Evolutionary conservation across 2,888 invertebrate genomes (phyloP), one percentile per base, ranked within the genome.

Genomic region (Fragum fragum): DNA sequence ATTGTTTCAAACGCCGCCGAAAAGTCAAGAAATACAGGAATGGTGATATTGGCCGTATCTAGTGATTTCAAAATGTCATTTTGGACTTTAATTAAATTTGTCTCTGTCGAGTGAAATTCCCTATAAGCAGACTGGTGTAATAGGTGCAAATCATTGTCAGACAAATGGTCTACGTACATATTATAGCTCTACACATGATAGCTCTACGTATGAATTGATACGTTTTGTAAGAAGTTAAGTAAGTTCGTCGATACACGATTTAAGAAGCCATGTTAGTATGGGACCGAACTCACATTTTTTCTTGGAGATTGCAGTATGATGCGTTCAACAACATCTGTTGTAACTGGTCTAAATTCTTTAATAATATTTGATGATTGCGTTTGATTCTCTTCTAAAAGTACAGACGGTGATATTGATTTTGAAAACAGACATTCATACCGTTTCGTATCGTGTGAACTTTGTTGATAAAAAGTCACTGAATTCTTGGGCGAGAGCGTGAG

Each of bases 1-100:
- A 80, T 77, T 11, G 82, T 85, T 39, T 84, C 79, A 70, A 84
- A 84, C 32, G 74, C 61, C 0, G 79, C 79, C 18, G 79, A 80
- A 11, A 80, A 21, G 36, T 73, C 68, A 1, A 76, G 73, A 69
- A 76, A 63, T 16, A 77, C 63, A 16, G 68, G 71, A 18, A 36
- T 36, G 32, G 9, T 9, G 32, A 78, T 70, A 57, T 75, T 52
- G 39, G 72, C 76, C 18, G 78, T 55, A 76, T 85, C 85, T 6
- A 82, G 73, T 42, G 75, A 68, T 14, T 71, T 53, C 26, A 77
- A 32, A 53, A 85, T 77, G 74, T 85, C 74, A 73, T 76, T 79
- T 16, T 79, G 70, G 14, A 80, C 80, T 57, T 76, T 69, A 14
- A 80, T 39, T 47, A 82, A 55, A 26, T 79, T 82, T n/a, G 79